These are phyloP conservation scores for Lycaena phlaeas DNA, from an alignment of 2,888 invertebrate species.

Conservation along the genomic window DNA sequence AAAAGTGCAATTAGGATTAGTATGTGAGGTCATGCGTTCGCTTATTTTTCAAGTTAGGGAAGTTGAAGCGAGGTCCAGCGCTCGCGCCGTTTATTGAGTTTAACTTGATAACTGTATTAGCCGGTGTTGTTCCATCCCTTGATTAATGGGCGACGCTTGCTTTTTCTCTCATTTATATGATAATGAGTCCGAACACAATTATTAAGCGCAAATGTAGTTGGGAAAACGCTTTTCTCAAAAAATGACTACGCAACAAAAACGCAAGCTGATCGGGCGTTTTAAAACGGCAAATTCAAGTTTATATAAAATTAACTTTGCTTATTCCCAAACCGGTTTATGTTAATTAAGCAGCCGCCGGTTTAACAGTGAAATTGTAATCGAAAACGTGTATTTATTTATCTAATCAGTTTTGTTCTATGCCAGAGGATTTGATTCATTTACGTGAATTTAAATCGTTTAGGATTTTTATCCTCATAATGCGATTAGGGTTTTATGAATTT, in stretches of 20 bases:
- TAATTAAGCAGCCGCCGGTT: conserved; percentile 46
- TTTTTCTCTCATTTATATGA: conserved; percentile 71
- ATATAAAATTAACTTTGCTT: conserved; percentile 47
- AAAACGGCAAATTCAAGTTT: conserved; percentile 35
- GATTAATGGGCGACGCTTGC: conserved; percentile 62
- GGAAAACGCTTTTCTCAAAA: conserved; percentile 48
- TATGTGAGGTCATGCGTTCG: conserved; percentile 54
- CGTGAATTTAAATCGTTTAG: too few relatives aligned
- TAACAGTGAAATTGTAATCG: conserved; percentile 43
- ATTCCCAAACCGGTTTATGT: conserved; percentile 47
- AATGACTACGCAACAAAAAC: conserved; percentile 25
- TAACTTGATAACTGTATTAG: conserved; percentile 72
- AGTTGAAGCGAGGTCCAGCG: conserved; percentile 44
- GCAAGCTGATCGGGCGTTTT: conserved; percentile 30
- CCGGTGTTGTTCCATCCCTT: conserved; percentile 63
- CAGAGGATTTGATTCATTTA: not conserved
- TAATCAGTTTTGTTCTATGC: conserved; percentile 45
- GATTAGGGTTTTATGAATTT: too few relatives aligned
- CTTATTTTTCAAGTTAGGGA: conserved; percentile 62
- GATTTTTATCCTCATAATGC: too few relatives aligned
- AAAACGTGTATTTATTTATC: conserved; percentile 48
- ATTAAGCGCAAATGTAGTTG: conserved; percentile 55
- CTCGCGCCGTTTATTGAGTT: conserved; percentile 64
- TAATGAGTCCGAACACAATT: conserved; percentile 65
- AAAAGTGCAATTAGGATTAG: conserved; percentile 51